Evolutionary conservation across 2,888 invertebrate genomes (phyloP), one percentile per base, ranked within the genome.

Genomic region (Caenorhabditis macrosperma): DNA sequence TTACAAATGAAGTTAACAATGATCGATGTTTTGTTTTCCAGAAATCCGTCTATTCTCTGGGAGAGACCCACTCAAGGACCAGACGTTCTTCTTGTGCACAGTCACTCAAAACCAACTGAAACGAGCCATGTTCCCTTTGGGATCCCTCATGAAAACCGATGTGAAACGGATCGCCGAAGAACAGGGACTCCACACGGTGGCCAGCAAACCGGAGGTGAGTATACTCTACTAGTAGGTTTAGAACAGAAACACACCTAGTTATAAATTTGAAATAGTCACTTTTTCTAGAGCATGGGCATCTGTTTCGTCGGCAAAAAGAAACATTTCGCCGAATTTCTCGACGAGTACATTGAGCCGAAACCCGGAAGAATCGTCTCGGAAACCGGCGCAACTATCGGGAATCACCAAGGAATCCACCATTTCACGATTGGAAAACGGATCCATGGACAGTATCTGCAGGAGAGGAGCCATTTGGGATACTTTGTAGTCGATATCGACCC

Each of bases 351-450:
- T 84, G 92, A 93, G 82, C 93, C 94, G 69, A 94, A 93, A 87
- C 93, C 93, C 17, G 97, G 97, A 0, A 90, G 93, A 46, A 95
- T 97, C 90, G 92, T 96, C 68, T 94, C 96, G 74, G 95, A 95
- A 66, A 94, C 93, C 35, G 95, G 94, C 0, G 90, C 93, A 90
- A 91, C 93, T 2, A 93, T 97, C 15, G 96, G 95, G 4, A 91
- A 93, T 78, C 98, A 99, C 91, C 92, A 93, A 82, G 93, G 93
- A 9, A 93, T 96, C 61, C 97, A 98, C 91, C 94, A 95, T 86
- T 97, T 95, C 95, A 98, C 97, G 0, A 91, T 96, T 20, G 98
- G 98, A 0, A 97, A 99, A 92, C 92, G 95, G 87, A 94, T 95
- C 83, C 93, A 93, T 48, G 64, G 85, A n/a, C 61, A 61, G 24